Conservation (phyloP, 1,140 invertebrate genomes). For the Atopsyche davidsoni region DNA sequence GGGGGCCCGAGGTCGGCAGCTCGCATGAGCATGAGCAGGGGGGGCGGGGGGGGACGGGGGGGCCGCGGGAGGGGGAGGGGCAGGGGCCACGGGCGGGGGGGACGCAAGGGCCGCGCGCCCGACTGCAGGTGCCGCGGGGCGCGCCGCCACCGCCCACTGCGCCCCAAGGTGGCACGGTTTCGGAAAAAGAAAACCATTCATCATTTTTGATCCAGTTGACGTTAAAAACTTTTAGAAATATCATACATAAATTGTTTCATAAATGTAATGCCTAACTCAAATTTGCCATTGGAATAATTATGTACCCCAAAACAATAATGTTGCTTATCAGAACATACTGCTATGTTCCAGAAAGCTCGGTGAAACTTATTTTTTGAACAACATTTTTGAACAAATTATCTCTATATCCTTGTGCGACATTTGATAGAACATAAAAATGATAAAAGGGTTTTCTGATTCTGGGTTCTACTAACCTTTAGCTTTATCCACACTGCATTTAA, state of each 20-base stretch:
- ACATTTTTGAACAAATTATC: not conserved
- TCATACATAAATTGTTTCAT: too few relatives aligned
- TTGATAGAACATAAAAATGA: too few relatives aligned
- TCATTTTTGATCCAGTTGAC: too few relatives aligned
- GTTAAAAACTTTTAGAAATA: too few relatives aligned
- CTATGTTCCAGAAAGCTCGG: not conserved
- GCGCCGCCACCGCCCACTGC: slow-evolving; percentile 14
- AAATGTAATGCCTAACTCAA: too few relatives aligned
- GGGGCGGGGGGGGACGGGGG: slow-evolving; percentile 9
- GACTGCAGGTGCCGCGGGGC: slow-evolving; percentile 8
- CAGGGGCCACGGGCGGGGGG: not conserved
- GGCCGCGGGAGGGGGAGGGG: not conserved
- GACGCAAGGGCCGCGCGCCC: not conserved
- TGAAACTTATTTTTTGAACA: not conserved
- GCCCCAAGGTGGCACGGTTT: slow-evolving; percentile 22
- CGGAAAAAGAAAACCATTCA: too few relatives aligned
- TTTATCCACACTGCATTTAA: slow-evolving; percentile 13
- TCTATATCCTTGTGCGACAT: too few relatives aligned
- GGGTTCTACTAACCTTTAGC: slow-evolving; percentile 29
- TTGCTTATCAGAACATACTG: too few relatives aligned
- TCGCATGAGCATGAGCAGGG: too few relatives aligned
- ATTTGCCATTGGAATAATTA: too few relatives aligned
- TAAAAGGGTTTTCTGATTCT: too few relatives aligned
- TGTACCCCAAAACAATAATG: too few relatives aligned
- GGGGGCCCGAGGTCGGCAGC: slow-evolving; percentile 10